Conservation (phyloP, 1,140 invertebrate species). For the Melipona quadrifasciata region DNA sequence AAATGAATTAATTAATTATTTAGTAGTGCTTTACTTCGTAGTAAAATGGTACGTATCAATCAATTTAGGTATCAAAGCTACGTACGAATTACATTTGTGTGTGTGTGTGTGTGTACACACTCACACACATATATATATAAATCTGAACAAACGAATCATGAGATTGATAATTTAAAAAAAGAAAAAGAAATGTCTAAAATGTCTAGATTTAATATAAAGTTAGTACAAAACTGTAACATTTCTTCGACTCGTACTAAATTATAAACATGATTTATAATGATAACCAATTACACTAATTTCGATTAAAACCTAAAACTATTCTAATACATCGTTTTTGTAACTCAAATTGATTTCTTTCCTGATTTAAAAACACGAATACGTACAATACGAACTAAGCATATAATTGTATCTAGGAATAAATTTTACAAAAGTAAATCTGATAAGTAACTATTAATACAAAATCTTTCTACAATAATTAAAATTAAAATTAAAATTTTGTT, state of each 20-base stretch:
- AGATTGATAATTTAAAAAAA: neutral
- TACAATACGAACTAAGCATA: neutral
- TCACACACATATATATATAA: too few relatives aligned
- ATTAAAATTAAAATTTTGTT: neutral
- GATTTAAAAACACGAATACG: neutral
- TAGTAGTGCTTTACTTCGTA: conserved; percentile 28
- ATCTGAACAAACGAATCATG: neutral
- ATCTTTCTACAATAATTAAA: neutral
- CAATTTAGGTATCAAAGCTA: too few relatives aligned
- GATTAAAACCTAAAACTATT: neutral
- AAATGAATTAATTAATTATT: too few relatives aligned
- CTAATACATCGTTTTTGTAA: neutral
- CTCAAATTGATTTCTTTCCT: too few relatives aligned
- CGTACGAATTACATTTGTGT: too few relatives aligned
- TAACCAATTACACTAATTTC: neutral
- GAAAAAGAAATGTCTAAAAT: neutral
- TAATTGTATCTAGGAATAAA: neutral
- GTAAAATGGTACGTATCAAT: neutral
- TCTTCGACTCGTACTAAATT: neutral
- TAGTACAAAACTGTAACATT: neutral
- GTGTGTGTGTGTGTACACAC: too few relatives aligned
- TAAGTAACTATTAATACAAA: neutral
- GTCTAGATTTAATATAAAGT: neutral
- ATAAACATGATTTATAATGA: neutral
- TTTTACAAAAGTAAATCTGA: neutral